Conservation (phyloP, 1,140 invertebrate genomes). For the Atopsyche davidsoni region DNA sequence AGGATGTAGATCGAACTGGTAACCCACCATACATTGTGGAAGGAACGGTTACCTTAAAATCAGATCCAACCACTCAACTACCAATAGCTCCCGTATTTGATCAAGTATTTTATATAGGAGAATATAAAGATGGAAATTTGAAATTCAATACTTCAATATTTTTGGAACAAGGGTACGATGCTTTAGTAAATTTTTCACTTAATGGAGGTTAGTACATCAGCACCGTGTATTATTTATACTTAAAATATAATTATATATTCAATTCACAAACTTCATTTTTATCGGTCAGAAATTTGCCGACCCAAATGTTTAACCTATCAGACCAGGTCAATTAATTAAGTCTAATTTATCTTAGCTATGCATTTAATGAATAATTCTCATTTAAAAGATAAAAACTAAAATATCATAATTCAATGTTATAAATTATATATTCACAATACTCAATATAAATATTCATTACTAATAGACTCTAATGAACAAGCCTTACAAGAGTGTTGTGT, state of each 20-base stretch:
- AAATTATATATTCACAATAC: too few species aligned
- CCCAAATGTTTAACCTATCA: too few species aligned
- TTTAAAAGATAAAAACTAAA: too few species aligned
- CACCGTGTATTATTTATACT: too few species aligned
- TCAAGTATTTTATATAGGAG: slow-evolving; percentile 9
- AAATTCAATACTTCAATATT: slow-evolving; percentile 9
- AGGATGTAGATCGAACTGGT: slow-evolving; percentile 23
- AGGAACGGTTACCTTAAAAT: slow-evolving; percentile 12
- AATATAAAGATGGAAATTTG: not conserved
- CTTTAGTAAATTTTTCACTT: not conserved
- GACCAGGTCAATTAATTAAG: too few species aligned
- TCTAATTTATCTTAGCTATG: too few species aligned
- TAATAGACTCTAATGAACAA: too few species aligned
- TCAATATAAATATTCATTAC: too few species aligned
- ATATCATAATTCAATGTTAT: too few species aligned
- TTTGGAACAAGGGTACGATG: slow-evolving; percentile 3
- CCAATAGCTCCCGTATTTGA: slow-evolving; percentile 12
- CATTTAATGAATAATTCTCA: too few species aligned
- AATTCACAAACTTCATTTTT: not conserved
- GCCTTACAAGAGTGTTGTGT: too few species aligned
- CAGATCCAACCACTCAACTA: slow-evolving; percentile 15
- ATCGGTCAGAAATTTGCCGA: too few species aligned
- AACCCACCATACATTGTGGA: not conserved
- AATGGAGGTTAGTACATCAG: slow-evolving; percentile 13
- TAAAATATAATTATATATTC: slow-evolving; percentile 1